Conservation (phyloP, 2,888 invertebrate species). For the Empis stercorea region DNA sequence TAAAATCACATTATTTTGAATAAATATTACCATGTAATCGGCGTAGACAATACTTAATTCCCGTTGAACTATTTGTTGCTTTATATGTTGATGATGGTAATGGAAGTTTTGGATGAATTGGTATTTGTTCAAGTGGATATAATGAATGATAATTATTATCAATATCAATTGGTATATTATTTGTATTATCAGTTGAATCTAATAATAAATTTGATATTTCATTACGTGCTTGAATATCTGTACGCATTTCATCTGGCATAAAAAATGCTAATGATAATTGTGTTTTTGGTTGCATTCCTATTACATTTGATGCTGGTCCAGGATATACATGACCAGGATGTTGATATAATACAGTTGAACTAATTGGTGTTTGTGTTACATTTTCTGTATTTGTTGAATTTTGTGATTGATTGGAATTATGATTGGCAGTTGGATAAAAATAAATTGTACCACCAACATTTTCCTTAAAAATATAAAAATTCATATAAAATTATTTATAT, state of each 20-base stretch:
- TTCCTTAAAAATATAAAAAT: slow-evolving; percentile 44
- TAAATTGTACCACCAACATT: slow-evolving; percentile 92
- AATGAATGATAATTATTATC: slow-evolving; percentile 84
- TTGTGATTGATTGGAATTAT: slow-evolving; percentile 35
- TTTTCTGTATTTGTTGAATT: slow-evolving; percentile 20
- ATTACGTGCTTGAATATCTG: slow-evolving; percentile 33
- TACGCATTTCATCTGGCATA: slow-evolving; percentile 68
- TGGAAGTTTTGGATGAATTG: slow-evolving; percentile 50
- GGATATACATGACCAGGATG: slow-evolving; percentile 32
- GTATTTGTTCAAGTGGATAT: slow-evolving; percentile 61
- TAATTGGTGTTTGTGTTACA: slow-evolving; percentile 24
- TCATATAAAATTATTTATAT: too few relatives aligned
- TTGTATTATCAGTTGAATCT: slow-evolving; percentile 42
- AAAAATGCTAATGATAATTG: slow-evolving; percentile 55
- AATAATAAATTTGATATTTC: slow-evolving; percentile 48
- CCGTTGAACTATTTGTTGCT: slow-evolving; percentile 76
- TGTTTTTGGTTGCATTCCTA: slow-evolving; percentile 34
- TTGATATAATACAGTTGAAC: slow-evolving; percentile 26
- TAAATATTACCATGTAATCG: slow-evolving; percentile 61
- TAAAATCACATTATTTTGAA: too few relatives aligned
- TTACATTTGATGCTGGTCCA: slow-evolving; percentile 35
- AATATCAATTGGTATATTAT: slow-evolving; percentile 61
- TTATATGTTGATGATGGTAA: slow-evolving; percentile 79
- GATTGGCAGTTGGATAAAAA: slow-evolving; percentile 63
- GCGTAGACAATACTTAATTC: slow-evolving; percentile 71